phyloP scores from a whole-genome alignment of 2,113 vertebrate genomes.

The Corythornis vintsioides region DNA sequence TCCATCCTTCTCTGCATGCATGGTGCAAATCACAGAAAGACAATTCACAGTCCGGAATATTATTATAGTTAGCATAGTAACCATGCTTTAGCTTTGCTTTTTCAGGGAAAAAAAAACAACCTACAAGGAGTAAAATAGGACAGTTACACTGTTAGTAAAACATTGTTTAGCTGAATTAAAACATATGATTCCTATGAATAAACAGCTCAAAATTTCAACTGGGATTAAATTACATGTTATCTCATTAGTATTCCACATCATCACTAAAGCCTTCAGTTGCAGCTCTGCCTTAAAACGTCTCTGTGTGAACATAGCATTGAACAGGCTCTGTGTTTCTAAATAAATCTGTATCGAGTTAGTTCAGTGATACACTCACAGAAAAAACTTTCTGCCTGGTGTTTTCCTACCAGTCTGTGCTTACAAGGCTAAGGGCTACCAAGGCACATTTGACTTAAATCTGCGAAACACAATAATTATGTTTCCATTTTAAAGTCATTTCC shows the following conservation, averaged over 20 bases:
- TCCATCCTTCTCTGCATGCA: neutral
- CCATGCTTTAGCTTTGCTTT: neutral
- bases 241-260: constrained; percentile 32
- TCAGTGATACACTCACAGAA: neutral
- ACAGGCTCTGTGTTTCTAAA: neutral
- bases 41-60: neutral
- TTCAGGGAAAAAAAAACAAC: neutral
- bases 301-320: neutral
- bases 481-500: neutral
- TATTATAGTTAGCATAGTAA: neutral
- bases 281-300: neutral
- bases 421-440: neutral
- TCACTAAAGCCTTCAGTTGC: neutral
- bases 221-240: neutral
- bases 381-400: neutral
- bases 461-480: neutral
- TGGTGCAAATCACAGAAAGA: neutral
- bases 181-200: neutral
- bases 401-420: neutral
- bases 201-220: neutral
- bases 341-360: neutral
- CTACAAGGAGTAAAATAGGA: neutral
- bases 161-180: neutral
- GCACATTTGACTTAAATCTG: neutral
- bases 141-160: neutral